Evolutionary conservation across 2,113 vertebrate species (phyloP), one percentile per base, ranked within the genome.

Genomic region (Lamprologus tigripictilis): DNA sequence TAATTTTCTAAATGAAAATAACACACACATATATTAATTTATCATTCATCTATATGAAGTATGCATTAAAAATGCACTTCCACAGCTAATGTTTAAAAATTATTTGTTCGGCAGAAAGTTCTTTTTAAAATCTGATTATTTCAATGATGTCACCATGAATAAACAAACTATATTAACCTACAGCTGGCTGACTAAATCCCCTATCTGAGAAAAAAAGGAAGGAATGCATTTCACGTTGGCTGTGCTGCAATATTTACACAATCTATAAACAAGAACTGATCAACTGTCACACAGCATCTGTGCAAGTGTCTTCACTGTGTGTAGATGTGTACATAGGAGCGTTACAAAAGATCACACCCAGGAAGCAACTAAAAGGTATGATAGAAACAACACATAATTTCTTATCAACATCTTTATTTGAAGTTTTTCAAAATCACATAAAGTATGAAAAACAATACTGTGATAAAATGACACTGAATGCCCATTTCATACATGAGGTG

Each of bases 41-140:
- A 28, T 58, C 23, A 58, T 61, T 61, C 57, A 61, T 61, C 26
- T 10, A 31, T 31, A 61, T 61, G 0, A 61, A 33, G 57, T 33
- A 1, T 61, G 17, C 28, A 61, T 31, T 61, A 61, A 61, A 33
- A 33, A 63, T 63, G 5, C 28, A 63, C 58, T 63, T 63, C 16
- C 58, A 61, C 57, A 1, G 26, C 28, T 6, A 31, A 31, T 4
- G 14, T 61, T 61, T 61, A 61, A 61, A 61, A 10, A 1, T 31
- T 31, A 31, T 0, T 61, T 61, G 26, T 33, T 61, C 0, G 0
- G 28, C 57, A 61, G 3, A 61, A 61, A 61, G 28, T 33, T 61
- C 2, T 61, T 61, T 61, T 61, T 4, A 61, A 61, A 0, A 61
- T 61, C 26, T 9, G 26, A 61, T 31, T 61, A 31, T 61, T 61